Base-by-base conservation (phyloP, 2,888 invertebrate species). In the Aproaerema taeniolella region DNA sequence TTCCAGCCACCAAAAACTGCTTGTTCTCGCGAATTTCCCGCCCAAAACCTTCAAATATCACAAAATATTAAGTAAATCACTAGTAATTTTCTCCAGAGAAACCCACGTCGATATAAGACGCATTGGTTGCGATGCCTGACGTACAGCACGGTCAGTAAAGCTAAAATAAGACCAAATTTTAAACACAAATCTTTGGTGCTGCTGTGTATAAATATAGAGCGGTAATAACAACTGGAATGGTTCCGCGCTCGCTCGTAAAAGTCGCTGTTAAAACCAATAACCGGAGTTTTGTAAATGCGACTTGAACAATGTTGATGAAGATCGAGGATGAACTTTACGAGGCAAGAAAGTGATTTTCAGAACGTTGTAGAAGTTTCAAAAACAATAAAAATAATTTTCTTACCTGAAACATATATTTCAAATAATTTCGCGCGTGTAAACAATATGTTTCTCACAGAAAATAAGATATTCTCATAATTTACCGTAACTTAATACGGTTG, bases 131-230 rank as follows among this genome's bases (percentile, higher is more conserved):
- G 74, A 71, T 74, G 71, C 65, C 78, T 78, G 85, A 83, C 82
- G 86, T 74, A 78, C 79, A 72, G 73, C 68, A 74, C 69, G 77
- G 85, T 70, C 76, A 77, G 83, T 82, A 83, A 83, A 87, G 86
- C 87, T 87, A 87, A 86, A 87, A 87, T 87, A 87, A 87, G 86
- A 87, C 85, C 85, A 78, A 87, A 87, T 83, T 86, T 86, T 86
- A 87, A 82, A 86, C 85, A 87, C 82, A 82, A 83, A 81, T 83
- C 82, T 82, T 82, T 74, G 75, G 73, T 75, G 71, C 71, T 60
- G 72, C 61, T 52, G 46, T 45, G 56, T 54, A 65, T 67, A 48
- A 55, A 42, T 67, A 68, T 58, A 67, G 80, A 79, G 83, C 48
- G 62, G 82, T 49, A 68, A 58, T 58, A 64, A 77, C 72, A 67